Conservation (phyloP, 2,113 vertebrate species). For the Argyrosomus japonicus region DNA sequence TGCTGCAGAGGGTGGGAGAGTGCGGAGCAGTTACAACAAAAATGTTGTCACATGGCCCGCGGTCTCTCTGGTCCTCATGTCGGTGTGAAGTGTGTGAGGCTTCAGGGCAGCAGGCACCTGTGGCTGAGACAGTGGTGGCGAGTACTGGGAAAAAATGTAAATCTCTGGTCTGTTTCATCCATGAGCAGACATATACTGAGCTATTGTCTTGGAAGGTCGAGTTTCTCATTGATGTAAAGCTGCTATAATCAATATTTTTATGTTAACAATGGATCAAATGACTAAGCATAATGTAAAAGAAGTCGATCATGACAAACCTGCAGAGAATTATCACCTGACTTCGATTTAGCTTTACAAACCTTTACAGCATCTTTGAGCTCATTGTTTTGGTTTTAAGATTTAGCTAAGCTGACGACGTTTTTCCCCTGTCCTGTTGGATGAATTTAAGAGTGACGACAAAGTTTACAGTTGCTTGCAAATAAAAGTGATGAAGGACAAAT, state of each 20-base stretch:
- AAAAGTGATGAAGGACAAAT: too few relatives aligned
- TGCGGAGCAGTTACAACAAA: conserved; percentile 75
- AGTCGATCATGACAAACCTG: neutral
- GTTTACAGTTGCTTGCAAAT: too few relatives aligned
- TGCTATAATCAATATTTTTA: neutral
- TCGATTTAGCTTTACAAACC: neutral
- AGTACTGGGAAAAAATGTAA: conserved; percentile 1
- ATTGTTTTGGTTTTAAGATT: neutral
- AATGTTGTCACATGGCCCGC: conserved; percentile 75
- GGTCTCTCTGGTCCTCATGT: conserved; percentile 41
- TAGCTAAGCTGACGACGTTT: too few relatives aligned
- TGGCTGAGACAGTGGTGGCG: neutral
- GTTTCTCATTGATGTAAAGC: neutral
- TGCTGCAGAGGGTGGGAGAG: conserved; percentile 74
- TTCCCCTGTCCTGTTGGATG: too few relatives aligned
- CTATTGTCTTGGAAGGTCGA: too few relatives aligned
- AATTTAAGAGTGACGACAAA: too few relatives aligned
- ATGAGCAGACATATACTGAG: neutral
- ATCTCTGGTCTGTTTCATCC: neutral
- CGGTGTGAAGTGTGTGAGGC: conserved; percentile 62
- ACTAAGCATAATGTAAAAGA: neutral
- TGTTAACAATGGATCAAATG: neutral
- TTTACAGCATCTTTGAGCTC: neutral
- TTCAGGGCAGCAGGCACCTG: conserved; percentile 55
- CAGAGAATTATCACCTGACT: neutral